Percentiles rank a stretch among this genome's conserved stretches.
These are phyloP conservation scores for Drosophila prostipennis DNA, from an alignment of 2,888 invertebrate genomes.

Conservation along the genomic window DNA sequence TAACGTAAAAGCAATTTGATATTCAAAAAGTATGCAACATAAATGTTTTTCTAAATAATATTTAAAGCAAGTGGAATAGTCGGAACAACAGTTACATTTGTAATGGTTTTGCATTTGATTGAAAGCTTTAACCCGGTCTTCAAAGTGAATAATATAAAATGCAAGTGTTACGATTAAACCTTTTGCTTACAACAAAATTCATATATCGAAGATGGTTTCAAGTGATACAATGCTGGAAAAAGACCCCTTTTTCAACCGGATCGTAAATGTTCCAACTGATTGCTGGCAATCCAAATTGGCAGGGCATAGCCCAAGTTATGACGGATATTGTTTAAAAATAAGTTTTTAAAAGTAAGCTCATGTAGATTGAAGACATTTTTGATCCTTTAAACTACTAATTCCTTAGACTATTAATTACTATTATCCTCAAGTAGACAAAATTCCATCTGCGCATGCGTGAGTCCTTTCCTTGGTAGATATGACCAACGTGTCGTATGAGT, in stretches of 20 bases:
- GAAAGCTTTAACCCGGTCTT: no score
- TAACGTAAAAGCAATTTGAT: no score
- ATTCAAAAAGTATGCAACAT: no score
- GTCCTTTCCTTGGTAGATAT: constrained; percentile 19
- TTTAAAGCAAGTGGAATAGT: no score
- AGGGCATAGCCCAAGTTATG: constrained; percentile 14
- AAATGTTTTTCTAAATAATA: no score
- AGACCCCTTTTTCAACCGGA: constrained; percentile 21
- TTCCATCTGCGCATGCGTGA: constrained; percentile 54
- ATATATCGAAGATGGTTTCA: constrained; percentile 4
- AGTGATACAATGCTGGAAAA: constrained; percentile 16
- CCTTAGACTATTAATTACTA: neutral
- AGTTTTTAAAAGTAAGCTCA: neutral
- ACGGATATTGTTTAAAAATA: constrained; percentile 22
- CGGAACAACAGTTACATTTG: no score
- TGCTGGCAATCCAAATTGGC: constrained; percentile 9
- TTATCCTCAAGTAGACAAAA: neutral
- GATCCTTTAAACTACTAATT: no score
- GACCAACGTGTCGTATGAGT: constrained; percentile 55
- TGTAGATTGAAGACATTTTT: no score
- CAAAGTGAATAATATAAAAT: no score
- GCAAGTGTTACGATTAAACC: no score
- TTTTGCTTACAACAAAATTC: no score
- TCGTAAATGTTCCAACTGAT: constrained; percentile 19
- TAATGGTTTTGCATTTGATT: no score